These are phyloP conservation scores for Doryteuthis pealeii DNA, from an alignment of 1,140 invertebrate genomes.

Conservation along the genomic window DNA sequence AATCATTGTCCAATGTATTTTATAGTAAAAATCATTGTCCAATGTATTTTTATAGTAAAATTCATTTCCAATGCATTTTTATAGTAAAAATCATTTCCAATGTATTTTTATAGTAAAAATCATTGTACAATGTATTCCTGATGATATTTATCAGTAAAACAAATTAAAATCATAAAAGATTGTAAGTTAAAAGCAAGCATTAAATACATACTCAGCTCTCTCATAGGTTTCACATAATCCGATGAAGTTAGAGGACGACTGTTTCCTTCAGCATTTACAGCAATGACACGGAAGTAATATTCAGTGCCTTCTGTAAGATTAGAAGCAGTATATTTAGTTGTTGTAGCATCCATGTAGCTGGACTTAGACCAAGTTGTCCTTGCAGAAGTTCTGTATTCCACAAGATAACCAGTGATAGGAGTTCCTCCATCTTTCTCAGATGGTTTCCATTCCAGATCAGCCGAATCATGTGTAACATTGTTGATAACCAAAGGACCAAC, in stretches of 20 bases:
- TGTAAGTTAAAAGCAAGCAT: not conserved
- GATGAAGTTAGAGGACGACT: constrained; percentile 82
- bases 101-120: too few species aligned
- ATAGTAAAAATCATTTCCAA: too few species aligned
- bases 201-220: constrained; percentile 73
- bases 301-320: constrained; percentile 38
- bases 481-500: constrained; percentile 33
- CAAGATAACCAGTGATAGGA: constrained; percentile 47
- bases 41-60: too few species aligned
- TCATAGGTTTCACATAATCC: constrained; percentile 89
- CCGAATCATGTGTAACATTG: constrained; percentile 36
- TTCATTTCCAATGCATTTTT: too few species aligned
- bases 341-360: constrained; percentile 61
- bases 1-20: too few species aligned
- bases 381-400: constrained; percentile 63
- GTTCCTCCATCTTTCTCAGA: constrained; percentile 50
- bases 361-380: constrained; percentile 87
- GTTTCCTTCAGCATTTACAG: constrained; percentile 91
- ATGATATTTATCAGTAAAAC: too few species aligned
- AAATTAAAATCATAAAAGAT: too few species aligned
- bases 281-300: constrained; percentile 54
- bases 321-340: constrained; percentile 33
- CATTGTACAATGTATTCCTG: too few species aligned
- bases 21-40: too few species aligned
- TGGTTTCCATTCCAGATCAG: constrained; percentile 48